A percentile compares a stretch with the other conserved stretches of the same genome.
Evolutionary conservation across 2,113 vertebrate genomes (phyloP).

Genomic region (Hiodon alosoides): DNA sequence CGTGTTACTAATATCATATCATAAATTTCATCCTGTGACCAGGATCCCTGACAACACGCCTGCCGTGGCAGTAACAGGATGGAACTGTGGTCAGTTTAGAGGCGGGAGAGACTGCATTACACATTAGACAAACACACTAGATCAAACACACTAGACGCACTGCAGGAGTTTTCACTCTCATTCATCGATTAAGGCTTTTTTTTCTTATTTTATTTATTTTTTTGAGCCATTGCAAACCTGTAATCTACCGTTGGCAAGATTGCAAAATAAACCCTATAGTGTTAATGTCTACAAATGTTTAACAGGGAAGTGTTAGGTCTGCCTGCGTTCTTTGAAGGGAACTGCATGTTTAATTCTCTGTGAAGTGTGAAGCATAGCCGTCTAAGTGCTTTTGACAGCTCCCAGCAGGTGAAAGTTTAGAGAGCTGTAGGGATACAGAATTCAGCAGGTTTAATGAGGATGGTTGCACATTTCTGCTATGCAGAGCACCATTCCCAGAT

Average conservation of each 20-base stretch:
- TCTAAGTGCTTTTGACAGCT: conserved; percentile 63
- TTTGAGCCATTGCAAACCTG: too few relatives aligned
- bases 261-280: conserved; percentile 55
- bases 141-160: too few relatives aligned
- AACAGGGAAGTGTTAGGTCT: conserved; percentile 56
- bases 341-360: conserved; percentile 60
- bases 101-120: too few relatives aligned
- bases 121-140: too few relatives aligned
- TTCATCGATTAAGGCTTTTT: background rate
- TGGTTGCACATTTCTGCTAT: conserved; percentile 42
- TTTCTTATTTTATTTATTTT: too few relatives aligned
- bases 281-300: conserved; percentile 65
- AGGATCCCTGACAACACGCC: too few relatives aligned
- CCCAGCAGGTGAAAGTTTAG: conserved; percentile 63
- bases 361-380: conserved; percentile 56
- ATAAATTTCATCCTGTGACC: background rate
- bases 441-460: conserved; percentile 52
- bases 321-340: conserved; percentile 46
- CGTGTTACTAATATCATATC: background rate
- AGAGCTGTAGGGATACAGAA: conserved; percentile 49
- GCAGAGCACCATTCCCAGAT: conserved; percentile 27
- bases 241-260: conserved; percentile 39
- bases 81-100: too few relatives aligned
- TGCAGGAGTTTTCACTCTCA: background rate
- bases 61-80: too few relatives aligned